Conservation (phyloP, 2,888 invertebrate species). For the Ypsolopha sequella region DNA sequence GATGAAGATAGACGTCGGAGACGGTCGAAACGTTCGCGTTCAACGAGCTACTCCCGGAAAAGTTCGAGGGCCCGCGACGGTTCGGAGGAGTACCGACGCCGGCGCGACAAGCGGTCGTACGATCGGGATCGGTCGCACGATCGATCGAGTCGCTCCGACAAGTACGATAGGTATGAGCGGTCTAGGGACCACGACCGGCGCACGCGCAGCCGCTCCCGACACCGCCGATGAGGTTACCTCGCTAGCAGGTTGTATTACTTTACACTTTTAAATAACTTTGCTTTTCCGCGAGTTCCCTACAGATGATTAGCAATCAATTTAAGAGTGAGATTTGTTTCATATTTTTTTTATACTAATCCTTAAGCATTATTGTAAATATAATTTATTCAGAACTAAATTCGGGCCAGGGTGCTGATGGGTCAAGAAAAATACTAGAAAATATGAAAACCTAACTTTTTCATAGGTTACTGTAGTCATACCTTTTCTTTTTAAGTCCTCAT, state of each 20-base stretch:
- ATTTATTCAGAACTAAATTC: no score
- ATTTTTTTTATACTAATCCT: no score
- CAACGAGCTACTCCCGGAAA: slow-evolving; percentile 41
- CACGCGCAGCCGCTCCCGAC: slow-evolving; percentile 42
- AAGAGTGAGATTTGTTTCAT: no score
- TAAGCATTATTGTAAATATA: no score
- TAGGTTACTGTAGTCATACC: no score
- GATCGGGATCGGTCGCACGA: slow-evolving; percentile 9
- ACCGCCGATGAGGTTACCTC: slow-evolving; percentile 52
- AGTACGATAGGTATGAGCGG: slow-evolving; percentile 60
- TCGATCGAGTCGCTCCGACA: slow-evolving; percentile 33
- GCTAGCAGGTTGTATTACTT: slow-evolving; percentile 52
- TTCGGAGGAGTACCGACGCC: slow-evolving; percentile 28
- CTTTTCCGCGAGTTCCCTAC: neutral
- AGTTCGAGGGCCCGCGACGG: slow-evolving; percentile 9
- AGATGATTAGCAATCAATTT: no score
- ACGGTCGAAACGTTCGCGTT: slow-evolving; percentile 43
- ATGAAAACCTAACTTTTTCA: no score
- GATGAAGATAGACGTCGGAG: slow-evolving; percentile 46
- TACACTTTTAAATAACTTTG: slow-evolving; percentile 11
- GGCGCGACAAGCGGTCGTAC: slow-evolving; percentile 28
- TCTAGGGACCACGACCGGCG: slow-evolving; percentile 52
- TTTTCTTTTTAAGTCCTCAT: no score
- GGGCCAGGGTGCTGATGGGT: no score
- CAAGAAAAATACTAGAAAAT: no score